Percentiles rank a stretch among this genome's conserved stretches.
phyloP scores from a whole-genome alignment of 2,113 vertebrate species.

The Hyperoodon ampullatus region DNA sequence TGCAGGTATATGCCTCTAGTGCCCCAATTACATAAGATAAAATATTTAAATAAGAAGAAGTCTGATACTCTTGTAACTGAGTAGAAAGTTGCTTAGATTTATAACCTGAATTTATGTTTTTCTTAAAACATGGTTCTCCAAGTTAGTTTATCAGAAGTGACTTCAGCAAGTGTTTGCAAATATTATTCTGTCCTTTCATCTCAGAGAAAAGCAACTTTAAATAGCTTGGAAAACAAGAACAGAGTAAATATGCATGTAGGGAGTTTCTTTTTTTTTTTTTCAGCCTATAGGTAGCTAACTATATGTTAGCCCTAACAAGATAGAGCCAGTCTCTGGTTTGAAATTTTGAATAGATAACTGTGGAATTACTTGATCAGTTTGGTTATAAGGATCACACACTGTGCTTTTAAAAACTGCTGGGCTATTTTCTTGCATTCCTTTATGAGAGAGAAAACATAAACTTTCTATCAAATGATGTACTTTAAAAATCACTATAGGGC shows the following conservation, averaged over 20 bases:
- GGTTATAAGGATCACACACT: not conserved
- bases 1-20: not conserved
- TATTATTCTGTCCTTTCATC: not conserved
- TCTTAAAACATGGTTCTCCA: not conserved
- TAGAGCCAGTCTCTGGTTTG: not conserved
- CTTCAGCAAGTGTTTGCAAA: not conserved
- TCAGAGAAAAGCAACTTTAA: constrained; percentile 29
- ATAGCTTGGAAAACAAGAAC: not conserved
- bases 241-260: not conserved
- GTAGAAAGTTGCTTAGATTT: not conserved
- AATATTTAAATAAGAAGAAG: constrained; percentile 24
- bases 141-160: constrained; percentile 35
- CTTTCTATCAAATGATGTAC: not conserved
- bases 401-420: not conserved
- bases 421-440: not conserved
- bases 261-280: not conserved
- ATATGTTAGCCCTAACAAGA: not conserved
- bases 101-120: constrained; percentile 20
- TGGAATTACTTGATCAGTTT: not conserved
- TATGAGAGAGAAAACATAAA: constrained; percentile 29
- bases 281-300: not conserved
- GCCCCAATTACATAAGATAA: not conserved
- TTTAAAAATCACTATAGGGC: constrained; percentile 29
- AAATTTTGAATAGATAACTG: not conserved
- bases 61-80: not conserved